Evolutionary conservation across 53 echinoderm and acorn worm genomes (phyloP), one percentile per base, ranked within the genome.

Genomic region (Hippasteria phrygiana): DNA sequence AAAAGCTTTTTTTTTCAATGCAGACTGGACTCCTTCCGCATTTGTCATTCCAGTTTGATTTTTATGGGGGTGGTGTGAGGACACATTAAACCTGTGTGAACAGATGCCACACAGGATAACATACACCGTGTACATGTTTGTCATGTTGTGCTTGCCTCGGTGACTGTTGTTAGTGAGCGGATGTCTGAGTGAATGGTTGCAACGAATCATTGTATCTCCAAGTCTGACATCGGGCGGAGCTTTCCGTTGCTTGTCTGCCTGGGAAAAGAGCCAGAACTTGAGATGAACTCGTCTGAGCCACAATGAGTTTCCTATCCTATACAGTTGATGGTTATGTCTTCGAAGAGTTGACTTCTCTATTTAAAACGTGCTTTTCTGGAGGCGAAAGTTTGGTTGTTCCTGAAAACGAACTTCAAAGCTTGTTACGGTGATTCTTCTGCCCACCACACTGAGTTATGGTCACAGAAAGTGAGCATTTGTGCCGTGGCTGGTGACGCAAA

Each of bases 401-500:
- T 47, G 47, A 9, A 6, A 9, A 13, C 7, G 5, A 29, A 9
- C 62, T 27, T 66, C 14, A 34, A 12, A 14, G 11, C 32, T 66
- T 34, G 36, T 10, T 35, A 66, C 10, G 36, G 14, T 16, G 33
- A 14, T 66, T 2, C 9, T 62, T 62, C n/a, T 20, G 9, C 62
- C 29, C 29, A n/a, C n/a, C n/a, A 62, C 35, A 36, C 22, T 34
- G n/a, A 33, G 33, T 66, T 14, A 34, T 4, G 17, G 32, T 0
- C 14, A 6, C 67, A 66, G 67, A 35, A 66, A 66, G 67, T 66
- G 10, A 3, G 35, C 67, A 66, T 66, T 66, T 66, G 34, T 34
- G 67, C 32, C 26, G 16, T 66, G 67, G 33, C 35, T 22, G 16
- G 36, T 66, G 67, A 66, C 26, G 67, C 67, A 66, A 66, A 66